Conservation (phyloP, 2,888 invertebrate genomes). For the Trachelus iudaicus region DNA sequence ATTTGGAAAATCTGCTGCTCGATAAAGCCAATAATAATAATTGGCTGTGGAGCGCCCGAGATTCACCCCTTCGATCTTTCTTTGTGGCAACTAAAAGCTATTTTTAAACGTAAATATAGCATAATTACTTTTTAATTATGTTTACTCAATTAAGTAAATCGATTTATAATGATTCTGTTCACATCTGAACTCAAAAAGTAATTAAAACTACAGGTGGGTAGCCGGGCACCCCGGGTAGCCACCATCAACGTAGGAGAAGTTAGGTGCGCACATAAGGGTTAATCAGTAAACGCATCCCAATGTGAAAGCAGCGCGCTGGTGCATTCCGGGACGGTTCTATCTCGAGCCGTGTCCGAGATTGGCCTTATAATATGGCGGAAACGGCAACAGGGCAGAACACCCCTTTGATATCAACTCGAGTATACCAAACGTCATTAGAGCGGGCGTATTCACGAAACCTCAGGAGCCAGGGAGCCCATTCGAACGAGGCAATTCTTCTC, state of each 20-base stretch:
- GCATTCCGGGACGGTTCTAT: not conserved
- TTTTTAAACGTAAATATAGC: slow-evolving; percentile 10
- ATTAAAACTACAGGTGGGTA: slow-evolving; percentile 12
- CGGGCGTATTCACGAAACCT: slow-evolving; percentile 31
- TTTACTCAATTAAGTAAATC: slow-evolving; percentile 9
- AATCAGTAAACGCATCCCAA: no score
- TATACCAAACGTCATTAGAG: slow-evolving; percentile 37
- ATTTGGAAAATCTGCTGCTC: no score
- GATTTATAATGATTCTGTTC: slow-evolving; percentile 12
- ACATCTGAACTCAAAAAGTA: slow-evolving; percentile 13
- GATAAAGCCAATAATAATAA: no score
- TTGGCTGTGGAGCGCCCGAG: no score
- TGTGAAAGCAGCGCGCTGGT: not conserved
- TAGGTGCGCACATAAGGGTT: not conserved
- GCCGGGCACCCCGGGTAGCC: slow-evolving; percentile 7
- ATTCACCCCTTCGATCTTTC: no score
- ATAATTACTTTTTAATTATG: slow-evolving; percentile 9
- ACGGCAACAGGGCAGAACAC: not conserved
- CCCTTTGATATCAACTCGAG: slow-evolving; percentile 11
- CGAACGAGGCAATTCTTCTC: no score
- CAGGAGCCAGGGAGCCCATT: slow-evolving; percentile 19
- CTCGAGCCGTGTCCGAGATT: not conserved
- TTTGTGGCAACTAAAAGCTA: slow-evolving; percentile 1
- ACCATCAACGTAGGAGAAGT: slow-evolving; percentile 5
- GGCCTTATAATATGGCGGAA: not conserved